Evolutionary conservation across 1,140 invertebrate species (phyloP).

Genomic region (Euura saliciscinereae): DNA sequence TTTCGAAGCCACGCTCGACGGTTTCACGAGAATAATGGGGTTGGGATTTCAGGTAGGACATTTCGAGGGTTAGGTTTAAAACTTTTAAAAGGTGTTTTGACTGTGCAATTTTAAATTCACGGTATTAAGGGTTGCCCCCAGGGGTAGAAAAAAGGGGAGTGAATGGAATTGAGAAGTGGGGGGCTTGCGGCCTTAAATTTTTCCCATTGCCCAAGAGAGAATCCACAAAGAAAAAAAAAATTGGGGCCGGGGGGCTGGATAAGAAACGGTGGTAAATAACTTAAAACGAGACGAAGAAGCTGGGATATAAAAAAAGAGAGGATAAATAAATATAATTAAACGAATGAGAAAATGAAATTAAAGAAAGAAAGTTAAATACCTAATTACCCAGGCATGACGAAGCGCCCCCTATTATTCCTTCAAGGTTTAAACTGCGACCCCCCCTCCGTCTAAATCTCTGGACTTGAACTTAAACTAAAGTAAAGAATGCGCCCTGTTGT

Average conservation of each 20-base stretch:
- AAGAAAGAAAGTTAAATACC: constrained; percentile 52
- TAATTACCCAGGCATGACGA: constrained; percentile 54
- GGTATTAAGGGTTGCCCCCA: background rate
- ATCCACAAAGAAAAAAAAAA: background rate
- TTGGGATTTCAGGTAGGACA: constrained; percentile 13
- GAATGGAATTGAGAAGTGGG: constrained; percentile 11
- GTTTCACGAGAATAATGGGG: constrained; percentile 2
- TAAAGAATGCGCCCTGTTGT: background rate
- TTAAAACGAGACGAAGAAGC: background rate
- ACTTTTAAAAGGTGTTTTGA: constrained; percentile 44
- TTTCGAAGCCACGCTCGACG: background rate
- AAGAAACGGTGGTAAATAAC: no score
- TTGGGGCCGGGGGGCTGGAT: background rate
- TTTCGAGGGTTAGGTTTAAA: constrained; percentile 19
- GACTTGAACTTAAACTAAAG: no score
- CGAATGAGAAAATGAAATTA: constrained; percentile 36
- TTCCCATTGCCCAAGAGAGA: background rate
- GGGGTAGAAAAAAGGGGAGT: background rate
- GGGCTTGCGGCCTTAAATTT: background rate
- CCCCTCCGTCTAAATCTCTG: background rate
- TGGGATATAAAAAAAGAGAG: constrained; percentile 35
- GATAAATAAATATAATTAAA: constrained; percentile 37
- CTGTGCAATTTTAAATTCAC: constrained; percentile 37
- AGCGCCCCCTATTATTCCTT: constrained; percentile 18
- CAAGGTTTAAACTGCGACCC: background rate